These are phyloP conservation scores for Melanotaenia duboulayi DNA, from an alignment of 2,113 vertebrate genomes.

Conservation along the genomic window DNA sequence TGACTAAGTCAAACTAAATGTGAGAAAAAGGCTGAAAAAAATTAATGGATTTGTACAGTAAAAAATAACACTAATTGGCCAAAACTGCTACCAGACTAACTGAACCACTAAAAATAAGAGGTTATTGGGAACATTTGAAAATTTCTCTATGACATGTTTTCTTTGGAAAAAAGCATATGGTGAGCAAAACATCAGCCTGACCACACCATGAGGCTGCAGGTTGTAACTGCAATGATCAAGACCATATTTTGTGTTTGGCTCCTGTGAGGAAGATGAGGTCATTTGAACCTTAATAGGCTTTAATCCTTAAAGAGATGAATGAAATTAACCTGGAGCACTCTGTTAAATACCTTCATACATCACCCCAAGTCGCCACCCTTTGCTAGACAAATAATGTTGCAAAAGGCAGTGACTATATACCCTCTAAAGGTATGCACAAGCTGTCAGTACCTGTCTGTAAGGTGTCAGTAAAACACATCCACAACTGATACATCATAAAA, in stretches of 20 bases:
- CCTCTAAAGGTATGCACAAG: background rate
- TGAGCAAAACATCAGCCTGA: slow-evolving; percentile 1
- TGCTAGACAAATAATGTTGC: background rate
- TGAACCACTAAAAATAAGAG: too few species aligned
- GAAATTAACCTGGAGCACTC: background rate
- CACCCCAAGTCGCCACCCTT: too few species aligned
- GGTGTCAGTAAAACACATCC: slow-evolving; percentile 11
- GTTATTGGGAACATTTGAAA: too few species aligned
- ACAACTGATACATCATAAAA: slow-evolving; percentile 6
- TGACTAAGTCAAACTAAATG: too few species aligned
- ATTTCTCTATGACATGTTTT: too few species aligned
- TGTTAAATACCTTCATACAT: background rate
- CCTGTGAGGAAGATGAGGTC: background rate
- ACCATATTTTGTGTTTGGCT: slow-evolving; percentile 12
- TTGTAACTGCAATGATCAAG: background rate
- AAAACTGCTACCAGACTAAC: too few species aligned
- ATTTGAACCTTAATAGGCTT: background rate
- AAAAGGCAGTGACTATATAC: background rate
- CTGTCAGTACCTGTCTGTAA: background rate
- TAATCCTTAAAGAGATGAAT: slow-evolving; percentile 15
- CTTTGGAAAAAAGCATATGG: too few species aligned
- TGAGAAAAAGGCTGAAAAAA: too few species aligned
- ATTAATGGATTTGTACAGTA: too few species aligned
- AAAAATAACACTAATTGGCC: too few species aligned
- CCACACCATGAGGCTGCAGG: background rate